Base-by-base conservation (phyloP, 1,140 invertebrate genomes). In the Polypedilum vanderplanki region DNA sequence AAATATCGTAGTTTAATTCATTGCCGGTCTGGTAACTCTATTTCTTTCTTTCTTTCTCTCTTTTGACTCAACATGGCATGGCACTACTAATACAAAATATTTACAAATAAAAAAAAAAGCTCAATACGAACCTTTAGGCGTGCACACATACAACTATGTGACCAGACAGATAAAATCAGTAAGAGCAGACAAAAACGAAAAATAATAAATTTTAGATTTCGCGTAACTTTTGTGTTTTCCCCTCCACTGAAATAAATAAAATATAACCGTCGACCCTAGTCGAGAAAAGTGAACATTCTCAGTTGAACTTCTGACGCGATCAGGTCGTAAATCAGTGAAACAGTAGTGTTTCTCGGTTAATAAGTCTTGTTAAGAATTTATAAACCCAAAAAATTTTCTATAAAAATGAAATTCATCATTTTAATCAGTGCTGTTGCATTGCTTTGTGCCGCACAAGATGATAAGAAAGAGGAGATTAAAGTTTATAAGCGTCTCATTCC, bases 401-500 rank as follows among this genome's bases (percentile, higher is more conserved):
- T 8, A 70, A 70, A 20, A 22, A 20, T 70, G 65, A 70, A 70
- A 70, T 70, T 22, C 17, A 10, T 70, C 18, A 7, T 70, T 20
- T 70, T 70, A 18, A 20, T 70, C 65, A 70, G 65, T 20, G 65
- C 65, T 73, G 73, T 76, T 74, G 74, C 65, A 41, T 22, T 75
- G 15, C 41, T 76, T 7, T 70, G 86, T 75, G 88, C 86, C 74
- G 87, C 87, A 33, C 88, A 88, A 74, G 86, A 89, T 40, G 81
- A 85, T 20, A 85, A 83, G 57, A 79, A 85, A 76, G 85, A 87
- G 75, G 86, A 85, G 70, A 86, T 87, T 7, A 89, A 87, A 80
- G 91, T 90, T 33, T 94, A 88, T 85, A 90, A 88, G 78, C 86
- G 93, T 75, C 83, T 94, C 65, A 94, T 95, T 77, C 92, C 92